Evolutionary conservation across 2,888 invertebrate genomes (phyloP).

Genomic region (Euproctis similis): DNA sequence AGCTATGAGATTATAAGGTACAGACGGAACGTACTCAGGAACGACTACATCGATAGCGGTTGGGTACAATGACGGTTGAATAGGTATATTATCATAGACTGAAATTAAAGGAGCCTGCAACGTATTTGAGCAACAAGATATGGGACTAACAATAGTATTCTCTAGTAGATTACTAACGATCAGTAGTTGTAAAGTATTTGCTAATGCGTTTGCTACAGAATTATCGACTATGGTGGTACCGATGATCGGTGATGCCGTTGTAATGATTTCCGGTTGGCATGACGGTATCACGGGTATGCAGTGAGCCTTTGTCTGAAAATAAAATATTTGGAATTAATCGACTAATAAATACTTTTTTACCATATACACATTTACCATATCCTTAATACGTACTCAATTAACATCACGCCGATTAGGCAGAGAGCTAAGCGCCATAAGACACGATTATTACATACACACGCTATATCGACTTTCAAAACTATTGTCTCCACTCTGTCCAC

Average conservation of each 20-base stretch:
- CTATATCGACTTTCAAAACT: too few species aligned
- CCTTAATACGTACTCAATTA: neutral
- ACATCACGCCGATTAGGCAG: too few species aligned
- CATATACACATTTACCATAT: neutral
- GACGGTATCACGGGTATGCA: neutral
- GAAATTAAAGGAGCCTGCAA: conserved; percentile 1
- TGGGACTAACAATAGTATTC: conserved; percentile 14
- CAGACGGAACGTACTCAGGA: conserved; percentile 8
- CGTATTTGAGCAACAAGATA: neutral
- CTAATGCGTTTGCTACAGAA: conserved; percentile 43
- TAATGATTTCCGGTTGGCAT: conserved; percentile 15
- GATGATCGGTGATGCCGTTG: conserved; percentile 16
- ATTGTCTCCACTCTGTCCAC: too few species aligned
- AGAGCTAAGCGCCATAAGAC: too few species aligned
- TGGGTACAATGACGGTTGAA: conserved; percentile 8
- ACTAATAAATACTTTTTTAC: neutral
- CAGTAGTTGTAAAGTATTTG: conserved; percentile 47
- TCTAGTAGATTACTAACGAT: conserved; percentile 48
- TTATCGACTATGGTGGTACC: conserved; percentile 44
- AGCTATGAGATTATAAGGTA: conserved; percentile 5
- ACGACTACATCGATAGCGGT: conserved; percentile 8
- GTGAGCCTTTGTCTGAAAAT: neutral
- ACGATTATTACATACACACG: too few species aligned
- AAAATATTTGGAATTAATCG: too few species aligned
- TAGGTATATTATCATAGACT: conserved; percentile 2